Percentiles rank a stretch among this genome's conserved stretches.
Conservation (phyloP, 1,140 invertebrate species). For the Drosophila funebris region DNA sequence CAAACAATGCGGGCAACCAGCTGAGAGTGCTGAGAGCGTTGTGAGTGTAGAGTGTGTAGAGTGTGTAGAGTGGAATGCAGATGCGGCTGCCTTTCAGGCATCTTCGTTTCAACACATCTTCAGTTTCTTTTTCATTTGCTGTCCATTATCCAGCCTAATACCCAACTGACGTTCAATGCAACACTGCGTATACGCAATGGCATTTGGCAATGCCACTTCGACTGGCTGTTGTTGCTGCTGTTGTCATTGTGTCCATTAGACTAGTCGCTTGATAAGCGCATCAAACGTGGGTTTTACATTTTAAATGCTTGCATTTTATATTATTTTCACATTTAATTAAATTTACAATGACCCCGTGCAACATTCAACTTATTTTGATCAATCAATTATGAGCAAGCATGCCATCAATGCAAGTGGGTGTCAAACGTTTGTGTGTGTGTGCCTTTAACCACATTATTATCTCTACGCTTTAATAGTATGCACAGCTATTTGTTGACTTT, state of each 20-base stretch:
- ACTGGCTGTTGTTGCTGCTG: background rate
- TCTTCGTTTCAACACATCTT: background rate
- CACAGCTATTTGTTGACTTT: background rate
- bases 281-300: background rate
- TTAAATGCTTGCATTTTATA: background rate
- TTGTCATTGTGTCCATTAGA: background rate
- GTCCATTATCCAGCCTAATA: conserved; percentile 6
- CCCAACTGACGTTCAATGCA: background rate
- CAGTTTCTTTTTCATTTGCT: background rate
- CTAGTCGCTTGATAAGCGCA: background rate
- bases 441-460: background rate
- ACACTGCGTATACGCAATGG: conserved; percentile 25
- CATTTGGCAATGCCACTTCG: background rate
- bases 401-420: background rate
- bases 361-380: background rate
- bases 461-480: background rate
- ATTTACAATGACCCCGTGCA: background rate
- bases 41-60: background rate
- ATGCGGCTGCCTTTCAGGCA: conserved; percentile 1
- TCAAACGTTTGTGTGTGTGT: background rate
- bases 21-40: background rate
- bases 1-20: conserved; percentile 25
- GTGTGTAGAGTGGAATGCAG: background rate
- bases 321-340: conserved; percentile 21
- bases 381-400: background rate